Base-by-base conservation (phyloP, 2,888 invertebrate genomes). In the Sussaba pulchella region DNA sequence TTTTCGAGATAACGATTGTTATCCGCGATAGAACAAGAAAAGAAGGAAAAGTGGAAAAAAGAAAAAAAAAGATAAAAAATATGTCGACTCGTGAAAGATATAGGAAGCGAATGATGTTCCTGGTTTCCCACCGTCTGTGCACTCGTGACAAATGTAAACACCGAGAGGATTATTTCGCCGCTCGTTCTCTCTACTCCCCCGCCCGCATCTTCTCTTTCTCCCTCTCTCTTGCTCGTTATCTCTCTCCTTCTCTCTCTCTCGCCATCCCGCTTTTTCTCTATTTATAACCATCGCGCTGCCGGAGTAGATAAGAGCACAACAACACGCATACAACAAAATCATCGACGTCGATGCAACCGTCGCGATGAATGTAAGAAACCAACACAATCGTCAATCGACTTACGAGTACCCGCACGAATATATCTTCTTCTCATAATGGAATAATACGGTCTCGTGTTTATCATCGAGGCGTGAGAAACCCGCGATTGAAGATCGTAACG, bases 101-200 rank as follows among this genome's bases (percentile, higher is more conserved):
- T 26, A 52, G 52, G 52, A 52, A 52, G 52, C 54, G 26, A 24
- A 12, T 14, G 54, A 31, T 8, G 8, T 39, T 12, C 21, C 59
- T 39, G 36, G 59, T 41, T 59, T 59, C 39, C 41, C 19, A 59
- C n/a, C 39, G 45, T 43, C 43, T 31, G 31, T 17, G 26, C 66
- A 61, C 71, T 72, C 78, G 72, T 72, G 78, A 72, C 66, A 52
- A 78, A 50, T 47, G 66, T 72, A 59, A 66, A 72, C 66, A 72
- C 50, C 64, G 59, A 66, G 77, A n/a, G 66, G 77, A 78, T 72
- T 57, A 67, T 78, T 66, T 59, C 61, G 17, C 61, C 21, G 61
- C 41, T 61, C n/a, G n/a, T n/a, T n/a, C n/a, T n/a, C n/a, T n/a
- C n/a, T 41, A 17, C 39, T 10, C 43, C 10, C 43, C 43, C 43